A percentile compares a stretch with the other conserved stretches of the same genome.
Conservation (phyloP, 2,797 vertebrate species). For the Siniperca scherzeri region DNA sequence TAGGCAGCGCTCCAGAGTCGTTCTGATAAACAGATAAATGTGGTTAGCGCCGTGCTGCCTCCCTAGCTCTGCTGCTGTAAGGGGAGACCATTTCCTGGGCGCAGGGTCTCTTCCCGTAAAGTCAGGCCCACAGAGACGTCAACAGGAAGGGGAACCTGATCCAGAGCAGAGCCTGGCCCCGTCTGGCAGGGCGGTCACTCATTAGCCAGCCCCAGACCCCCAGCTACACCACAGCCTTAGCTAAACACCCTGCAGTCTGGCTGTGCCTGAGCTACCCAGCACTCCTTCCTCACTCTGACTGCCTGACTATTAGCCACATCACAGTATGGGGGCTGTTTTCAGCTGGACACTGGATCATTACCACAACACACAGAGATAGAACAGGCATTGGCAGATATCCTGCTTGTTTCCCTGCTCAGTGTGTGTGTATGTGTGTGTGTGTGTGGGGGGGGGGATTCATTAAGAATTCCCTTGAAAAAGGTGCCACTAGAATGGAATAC, state of each 20-base stretch:
- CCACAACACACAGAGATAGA: conserved; percentile 49
- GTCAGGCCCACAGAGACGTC: conserved; percentile 84
- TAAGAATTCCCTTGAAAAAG: conserved; percentile 36
- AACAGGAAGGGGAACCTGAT: conserved; percentile 91
- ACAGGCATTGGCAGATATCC: conserved; percentile 50
- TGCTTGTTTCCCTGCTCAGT: conserved; percentile 16
- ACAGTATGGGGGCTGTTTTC: conserved; percentile 54
- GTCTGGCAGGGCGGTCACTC: conserved; percentile 82
- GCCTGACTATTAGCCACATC: conserved; percentile 50
- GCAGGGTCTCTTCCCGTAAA: conserved; percentile 88
- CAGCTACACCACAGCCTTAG: conserved; percentile 57
- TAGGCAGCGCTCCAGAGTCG: conserved; percentile 87
- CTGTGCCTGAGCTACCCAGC: conserved; percentile 41
- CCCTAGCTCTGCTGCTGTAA: conserved; percentile 83
- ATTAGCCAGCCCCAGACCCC: conserved; percentile 81
- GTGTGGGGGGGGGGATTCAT: conserved; percentile 29
- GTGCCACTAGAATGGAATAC: conserved; percentile 45
- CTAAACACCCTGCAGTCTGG: conserved; percentile 67
- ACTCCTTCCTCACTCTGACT: conserved; percentile 40
- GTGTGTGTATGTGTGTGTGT: conserved; percentile 4
- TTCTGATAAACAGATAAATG: conserved; percentile 91
- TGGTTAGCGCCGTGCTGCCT: conserved; percentile 84
- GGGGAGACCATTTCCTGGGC: conserved; percentile 89
- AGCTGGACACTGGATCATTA: conserved; percentile 67
- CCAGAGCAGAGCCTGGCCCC: conserved; percentile 83